These are phyloP conservation scores for Zapus hudsonius DNA, from an alignment of 2,113 vertebrate species.

Conservation along the genomic window DNA sequence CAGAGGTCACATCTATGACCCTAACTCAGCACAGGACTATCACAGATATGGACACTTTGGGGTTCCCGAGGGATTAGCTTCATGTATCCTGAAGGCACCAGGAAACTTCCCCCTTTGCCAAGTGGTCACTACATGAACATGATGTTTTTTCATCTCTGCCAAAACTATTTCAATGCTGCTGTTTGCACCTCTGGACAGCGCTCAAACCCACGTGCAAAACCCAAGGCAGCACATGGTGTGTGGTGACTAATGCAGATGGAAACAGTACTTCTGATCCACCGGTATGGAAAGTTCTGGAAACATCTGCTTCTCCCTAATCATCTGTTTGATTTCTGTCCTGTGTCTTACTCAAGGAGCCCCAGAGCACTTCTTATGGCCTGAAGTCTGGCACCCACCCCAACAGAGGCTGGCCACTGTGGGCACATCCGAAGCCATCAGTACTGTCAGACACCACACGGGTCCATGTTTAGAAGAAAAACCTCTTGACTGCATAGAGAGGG, in stretches of 20 bases:
- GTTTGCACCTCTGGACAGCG: accelerated
- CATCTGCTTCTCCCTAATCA: neutral
- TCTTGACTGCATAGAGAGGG: neutral
- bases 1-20: neutral
- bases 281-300: neutral
- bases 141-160: neutral
- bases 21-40: neutral
- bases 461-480: neutral
- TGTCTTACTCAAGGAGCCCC: accelerated
- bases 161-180: neutral
- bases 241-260: too few species aligned
- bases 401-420: neutral
- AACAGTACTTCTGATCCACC: neutral
- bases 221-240: accelerated
- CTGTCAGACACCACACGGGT: neutral
- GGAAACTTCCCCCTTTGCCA: neutral
- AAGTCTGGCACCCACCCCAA: neutral
- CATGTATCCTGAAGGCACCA: neutral
- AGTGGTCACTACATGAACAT: neutral
- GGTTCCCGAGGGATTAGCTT: neutral
- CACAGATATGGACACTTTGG: accelerated
- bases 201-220: neutral
- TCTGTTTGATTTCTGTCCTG: neutral
- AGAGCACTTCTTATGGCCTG: neutral
- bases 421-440: accelerated